These are phyloP conservation scores for Xestia c-nigrum DNA, from an alignment of 2,888 invertebrate genomes.

Conservation along the genomic window DNA sequence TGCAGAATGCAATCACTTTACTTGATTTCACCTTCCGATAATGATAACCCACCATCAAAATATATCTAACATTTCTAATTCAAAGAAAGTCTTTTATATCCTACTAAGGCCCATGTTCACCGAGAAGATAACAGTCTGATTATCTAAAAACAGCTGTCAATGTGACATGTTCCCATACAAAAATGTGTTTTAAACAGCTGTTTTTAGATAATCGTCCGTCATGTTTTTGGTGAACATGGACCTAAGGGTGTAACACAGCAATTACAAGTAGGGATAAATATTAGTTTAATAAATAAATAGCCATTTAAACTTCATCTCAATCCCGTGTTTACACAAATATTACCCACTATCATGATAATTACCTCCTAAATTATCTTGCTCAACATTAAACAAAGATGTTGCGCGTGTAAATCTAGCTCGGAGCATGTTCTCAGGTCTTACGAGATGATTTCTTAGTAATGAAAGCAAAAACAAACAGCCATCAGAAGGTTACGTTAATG, in stretches of 20 bases:
- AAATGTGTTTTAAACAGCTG: too few relatives aligned
- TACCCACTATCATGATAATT: neutral
- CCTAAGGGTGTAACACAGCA: neutral
- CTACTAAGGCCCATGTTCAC: too few relatives aligned
- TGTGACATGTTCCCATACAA: too few relatives aligned
- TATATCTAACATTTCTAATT: neutral
- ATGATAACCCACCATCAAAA: neutral
- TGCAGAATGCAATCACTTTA: neutral
- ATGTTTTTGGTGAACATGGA: too few relatives aligned
- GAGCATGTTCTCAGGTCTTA: constrained; percentile 19
- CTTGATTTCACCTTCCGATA: neutral
- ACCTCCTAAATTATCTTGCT: constrained; percentile 29
- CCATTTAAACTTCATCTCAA: neutral
- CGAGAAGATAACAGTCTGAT: too few relatives aligned
- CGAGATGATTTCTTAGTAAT: constrained; percentile 31
- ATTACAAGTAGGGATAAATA: neutral
- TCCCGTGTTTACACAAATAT: constrained; percentile 21
- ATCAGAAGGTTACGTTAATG: constrained; percentile 3
- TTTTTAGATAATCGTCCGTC: too few relatives aligned
- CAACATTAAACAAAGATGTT: neutral
- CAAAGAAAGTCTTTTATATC: neutral
- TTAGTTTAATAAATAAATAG: neutral
- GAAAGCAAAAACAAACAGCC: constrained; percentile 22
- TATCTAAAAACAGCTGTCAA: too few relatives aligned
- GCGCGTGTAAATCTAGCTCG: constrained; percentile 16